Evolutionary conservation across 2,113 vertebrate species (phyloP).

Genomic region (Rhinogobius similis): DNA sequence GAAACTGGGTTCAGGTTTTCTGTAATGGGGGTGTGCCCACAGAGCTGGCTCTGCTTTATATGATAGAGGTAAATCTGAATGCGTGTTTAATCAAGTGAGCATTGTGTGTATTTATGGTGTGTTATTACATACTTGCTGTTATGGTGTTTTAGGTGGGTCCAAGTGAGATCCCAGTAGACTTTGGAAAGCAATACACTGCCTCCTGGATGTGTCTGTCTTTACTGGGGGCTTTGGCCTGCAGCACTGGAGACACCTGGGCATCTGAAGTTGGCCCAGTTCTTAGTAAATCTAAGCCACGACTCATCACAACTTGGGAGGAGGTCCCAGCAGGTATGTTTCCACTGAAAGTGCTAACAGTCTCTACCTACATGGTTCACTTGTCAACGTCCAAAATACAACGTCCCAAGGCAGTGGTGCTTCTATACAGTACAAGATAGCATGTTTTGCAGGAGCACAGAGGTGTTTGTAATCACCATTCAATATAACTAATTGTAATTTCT

Average conservation of each 20-base stretch:
- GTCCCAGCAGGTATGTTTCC: slow-evolving; percentile 87
- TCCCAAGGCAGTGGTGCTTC: no score
- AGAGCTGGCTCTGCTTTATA: slow-evolving; percentile 92
- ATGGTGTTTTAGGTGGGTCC: slow-evolving; percentile 82
- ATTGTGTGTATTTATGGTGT: not conserved
- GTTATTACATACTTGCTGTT: not conserved
- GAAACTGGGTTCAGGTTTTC: slow-evolving; percentile 96
- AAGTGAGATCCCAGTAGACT: slow-evolving; percentile 92
- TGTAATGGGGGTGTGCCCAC: slow-evolving; percentile 93
- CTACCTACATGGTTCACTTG: not conserved
- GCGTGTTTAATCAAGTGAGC: not conserved
- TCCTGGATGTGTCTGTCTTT: slow-evolving; percentile 98
- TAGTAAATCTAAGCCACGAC: slow-evolving; percentile 83
- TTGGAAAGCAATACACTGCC: slow-evolving; percentile 88
- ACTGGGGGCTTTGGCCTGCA: slow-evolving; percentile 88
- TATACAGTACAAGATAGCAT: no score
- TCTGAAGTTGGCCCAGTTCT: slow-evolving; percentile 90
- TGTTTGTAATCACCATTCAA: not conserved
- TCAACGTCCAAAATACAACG: not conserved
- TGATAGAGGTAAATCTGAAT: slow-evolving; percentile 84
- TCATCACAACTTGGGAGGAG: slow-evolving; percentile 93
- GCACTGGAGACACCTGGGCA: slow-evolving; percentile 93
- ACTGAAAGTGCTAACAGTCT: not conserved
- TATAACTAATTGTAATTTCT: not conserved
- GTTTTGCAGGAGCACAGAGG: no score